These are phyloP conservation scores for Cloeon dipterum DNA, from an alignment of 2,888 invertebrate genomes.

Conservation along the genomic window DNA sequence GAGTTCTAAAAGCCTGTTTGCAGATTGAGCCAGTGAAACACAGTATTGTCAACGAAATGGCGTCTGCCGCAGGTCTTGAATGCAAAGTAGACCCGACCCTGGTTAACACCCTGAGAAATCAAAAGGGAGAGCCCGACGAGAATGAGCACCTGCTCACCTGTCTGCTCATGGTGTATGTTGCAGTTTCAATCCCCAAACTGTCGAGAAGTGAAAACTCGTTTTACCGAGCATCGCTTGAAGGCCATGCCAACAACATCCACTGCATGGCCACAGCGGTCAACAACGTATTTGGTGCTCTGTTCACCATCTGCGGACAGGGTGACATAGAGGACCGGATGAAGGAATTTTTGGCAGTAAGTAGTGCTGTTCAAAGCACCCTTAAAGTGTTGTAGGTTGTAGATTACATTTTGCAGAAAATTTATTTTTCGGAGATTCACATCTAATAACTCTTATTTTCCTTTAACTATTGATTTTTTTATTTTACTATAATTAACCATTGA, in stretches of 20 bases:
- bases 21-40: too few species aligned
- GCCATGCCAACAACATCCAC: slow-evolving; percentile 97
- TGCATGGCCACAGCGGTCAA: slow-evolving; percentile 94
- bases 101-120: slow-evolving; percentile 68
- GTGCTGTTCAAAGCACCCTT: too few species aligned
- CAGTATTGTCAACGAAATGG: slow-evolving; percentile 96
- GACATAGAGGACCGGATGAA: slow-evolving; percentile 97
- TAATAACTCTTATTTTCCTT: slow-evolving; percentile 3
- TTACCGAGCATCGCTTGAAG: slow-evolving; percentile 66
- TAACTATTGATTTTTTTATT: too few species aligned
- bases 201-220: slow-evolving; percentile 78
- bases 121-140: slow-evolving; percentile 66
- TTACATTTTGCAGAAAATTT: too few species aligned
- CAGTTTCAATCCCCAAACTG: slow-evolving; percentile 87
- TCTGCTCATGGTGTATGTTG: slow-evolving; percentile 94
- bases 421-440: too few species aligned
- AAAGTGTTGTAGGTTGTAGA: too few species aligned
- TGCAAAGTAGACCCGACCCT: slow-evolving; percentile 92
- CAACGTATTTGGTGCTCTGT: slow-evolving; percentile 87
- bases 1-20: too few species aligned
- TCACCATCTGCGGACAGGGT: slow-evolving; percentile 85
- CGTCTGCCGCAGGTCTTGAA: slow-evolving; percentile 79
- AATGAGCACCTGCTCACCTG: slow-evolving; percentile 89
- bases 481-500: too few species aligned
- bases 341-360: slow-evolving; percentile 52